Evolutionary conservation across 2,888 invertebrate genomes (phyloP).

Genomic region (Drosophila hamatofila): DNA sequence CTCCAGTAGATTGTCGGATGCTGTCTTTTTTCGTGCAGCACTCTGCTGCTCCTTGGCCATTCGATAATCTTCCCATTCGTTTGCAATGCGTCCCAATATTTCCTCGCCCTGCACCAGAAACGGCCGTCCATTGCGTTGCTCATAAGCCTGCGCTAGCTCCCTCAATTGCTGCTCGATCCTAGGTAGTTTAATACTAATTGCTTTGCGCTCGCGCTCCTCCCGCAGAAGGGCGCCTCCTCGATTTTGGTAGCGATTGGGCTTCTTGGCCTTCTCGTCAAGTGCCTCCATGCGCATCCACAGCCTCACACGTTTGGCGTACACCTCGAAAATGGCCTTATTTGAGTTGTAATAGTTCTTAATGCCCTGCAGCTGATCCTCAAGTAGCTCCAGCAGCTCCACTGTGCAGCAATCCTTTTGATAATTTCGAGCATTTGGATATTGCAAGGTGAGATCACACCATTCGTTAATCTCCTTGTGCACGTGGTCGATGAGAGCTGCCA

Average conservation of each 20-base stretch:
- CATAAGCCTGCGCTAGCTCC: slow-evolving; percentile 86
- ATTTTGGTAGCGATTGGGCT: slow-evolving; percentile 93
- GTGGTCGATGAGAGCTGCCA: slow-evolving; percentile 86
- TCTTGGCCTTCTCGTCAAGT: slow-evolving; percentile 90
- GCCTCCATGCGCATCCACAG: slow-evolving; percentile 91
- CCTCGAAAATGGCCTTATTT: slow-evolving; percentile 88
- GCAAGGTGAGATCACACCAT: slow-evolving; percentile 92
- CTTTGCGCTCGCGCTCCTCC: slow-evolving; percentile 94
- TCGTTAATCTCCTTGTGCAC: slow-evolving; percentile 89
- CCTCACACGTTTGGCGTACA: slow-evolving; percentile 88
- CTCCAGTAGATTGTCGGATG: background rate
- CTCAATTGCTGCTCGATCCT: slow-evolving; percentile 89
- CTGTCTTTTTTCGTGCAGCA: slow-evolving; percentile 84
- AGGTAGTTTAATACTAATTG: slow-evolving; percentile 89
- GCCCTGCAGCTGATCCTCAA: slow-evolving; percentile 91
- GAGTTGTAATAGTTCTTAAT: slow-evolving; percentile 88
- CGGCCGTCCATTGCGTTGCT: slow-evolving; percentile 85
- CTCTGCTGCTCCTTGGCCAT: slow-evolving; percentile 73
- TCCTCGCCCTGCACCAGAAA: slow-evolving; percentile 89
- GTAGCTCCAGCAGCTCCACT: slow-evolving; percentile 91
- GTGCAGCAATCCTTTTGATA: slow-evolving; percentile 89
- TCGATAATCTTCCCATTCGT: slow-evolving; percentile 87
- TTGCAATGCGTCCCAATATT: slow-evolving; percentile 87
- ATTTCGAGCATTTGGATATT: slow-evolving; percentile 87
- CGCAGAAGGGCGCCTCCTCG: slow-evolving; percentile 93